Conservation (phyloP, 2,113 vertebrate genomes). For the Oxyura jamaicensis region DNA sequence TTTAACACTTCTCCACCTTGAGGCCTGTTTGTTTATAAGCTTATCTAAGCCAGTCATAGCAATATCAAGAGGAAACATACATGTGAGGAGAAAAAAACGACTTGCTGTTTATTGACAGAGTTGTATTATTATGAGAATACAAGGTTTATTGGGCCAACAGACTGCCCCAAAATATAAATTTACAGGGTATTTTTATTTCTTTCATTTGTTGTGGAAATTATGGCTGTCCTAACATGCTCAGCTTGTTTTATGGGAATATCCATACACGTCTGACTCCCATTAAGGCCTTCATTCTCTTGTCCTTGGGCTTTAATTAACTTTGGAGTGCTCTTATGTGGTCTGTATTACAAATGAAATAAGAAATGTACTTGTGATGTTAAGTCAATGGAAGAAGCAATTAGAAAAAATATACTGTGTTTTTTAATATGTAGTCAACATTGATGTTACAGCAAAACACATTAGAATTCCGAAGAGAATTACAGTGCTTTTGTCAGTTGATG, state of each 20-base stretch:
- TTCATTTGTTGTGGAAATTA: background rate
- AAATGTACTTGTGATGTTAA: background rate
- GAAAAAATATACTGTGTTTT: accelerated
- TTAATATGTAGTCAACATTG: background rate
- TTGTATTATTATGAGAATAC: background rate
- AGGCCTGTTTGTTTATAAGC: accelerated
- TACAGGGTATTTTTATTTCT: background rate
- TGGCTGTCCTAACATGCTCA: background rate
- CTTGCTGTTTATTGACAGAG: background rate
- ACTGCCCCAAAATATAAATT: background rate
- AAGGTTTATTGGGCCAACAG: background rate
- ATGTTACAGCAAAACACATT: background rate
- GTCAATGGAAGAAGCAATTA: background rate
- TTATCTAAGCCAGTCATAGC: background rate
- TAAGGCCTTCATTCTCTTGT: background rate
- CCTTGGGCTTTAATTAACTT: background rate
- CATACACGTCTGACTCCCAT: background rate
- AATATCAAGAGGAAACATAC: background rate
- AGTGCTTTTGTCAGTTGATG: background rate
- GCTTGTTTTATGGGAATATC: background rate
- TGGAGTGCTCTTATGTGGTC: background rate
- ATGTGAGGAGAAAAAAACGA: background rate
- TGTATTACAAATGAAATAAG: background rate
- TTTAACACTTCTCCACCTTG: background rate
- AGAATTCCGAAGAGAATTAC: background rate